A percentile compares a stretch with the other conserved stretches of the same genome.
Conservation (phyloP, 1,140 invertebrate genomes). For the Hestina assimilis region DNA sequence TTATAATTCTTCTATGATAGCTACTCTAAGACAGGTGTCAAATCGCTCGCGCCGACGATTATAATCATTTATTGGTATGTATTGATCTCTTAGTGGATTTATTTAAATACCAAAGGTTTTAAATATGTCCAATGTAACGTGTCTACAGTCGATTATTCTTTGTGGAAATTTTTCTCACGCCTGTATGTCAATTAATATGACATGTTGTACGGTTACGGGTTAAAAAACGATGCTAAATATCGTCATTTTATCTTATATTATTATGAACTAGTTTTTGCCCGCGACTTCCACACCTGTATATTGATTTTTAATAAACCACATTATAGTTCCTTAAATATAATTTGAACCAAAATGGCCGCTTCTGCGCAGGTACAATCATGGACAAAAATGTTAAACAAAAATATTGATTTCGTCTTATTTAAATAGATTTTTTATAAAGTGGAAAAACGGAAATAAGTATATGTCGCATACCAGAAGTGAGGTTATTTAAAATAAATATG, state of each 20-base stretch:
- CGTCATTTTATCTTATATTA: not conserved
- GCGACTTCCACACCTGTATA: too few species aligned
- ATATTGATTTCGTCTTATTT: too few species aligned
- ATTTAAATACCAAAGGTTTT: constrained; percentile 38
- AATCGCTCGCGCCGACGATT: constrained; percentile 39
- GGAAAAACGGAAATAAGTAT: too few species aligned
- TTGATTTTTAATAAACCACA: too few species aligned
- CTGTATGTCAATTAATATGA: constrained; percentile 12
- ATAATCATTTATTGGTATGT: constrained; percentile 57
- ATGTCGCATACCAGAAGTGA: too few species aligned
- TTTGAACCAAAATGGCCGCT: too few species aligned
- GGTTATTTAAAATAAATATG: too few species aligned
- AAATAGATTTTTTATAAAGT: too few species aligned
- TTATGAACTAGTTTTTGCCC: too few species aligned
- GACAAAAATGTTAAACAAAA: too few species aligned
- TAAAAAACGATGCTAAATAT: constrained; percentile 9
- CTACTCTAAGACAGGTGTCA: constrained; percentile 34
- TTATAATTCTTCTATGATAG: not conserved
- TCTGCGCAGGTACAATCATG: too few species aligned
- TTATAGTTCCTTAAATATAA: too few species aligned
- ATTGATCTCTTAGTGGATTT: constrained; percentile 59
- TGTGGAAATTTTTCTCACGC: constrained; percentile 30
- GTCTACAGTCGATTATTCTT: constrained; percentile 18
- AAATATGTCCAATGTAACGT: constrained; percentile 26
- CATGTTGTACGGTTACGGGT: constrained; percentile 3